These are phyloP conservation scores for Podarcis siculus DNA, from an alignment of 2,797 vertebrate genomes.

Conservation along the genomic window DNA sequence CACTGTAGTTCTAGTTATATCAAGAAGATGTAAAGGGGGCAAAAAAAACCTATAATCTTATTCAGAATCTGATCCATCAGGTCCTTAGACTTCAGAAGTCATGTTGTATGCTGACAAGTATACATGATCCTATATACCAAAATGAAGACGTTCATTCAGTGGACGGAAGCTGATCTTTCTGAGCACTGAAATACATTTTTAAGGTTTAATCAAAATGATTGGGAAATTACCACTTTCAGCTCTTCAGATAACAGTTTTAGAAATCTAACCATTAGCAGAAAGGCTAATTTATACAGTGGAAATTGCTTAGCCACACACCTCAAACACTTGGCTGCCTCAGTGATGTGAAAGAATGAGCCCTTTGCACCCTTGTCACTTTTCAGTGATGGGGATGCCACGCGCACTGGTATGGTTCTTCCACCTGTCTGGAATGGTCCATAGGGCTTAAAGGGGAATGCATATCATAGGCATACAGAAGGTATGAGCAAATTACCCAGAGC, in stretches of 20 bases:
- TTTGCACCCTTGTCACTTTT: background rate
- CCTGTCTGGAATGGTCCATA: background rate
- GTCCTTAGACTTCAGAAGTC: constrained; percentile 64
- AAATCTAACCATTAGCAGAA: background rate
- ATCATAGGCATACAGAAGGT: background rate
- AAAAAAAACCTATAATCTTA: constrained; percentile 21
- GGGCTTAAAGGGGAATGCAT: background rate
- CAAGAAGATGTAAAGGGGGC: constrained; percentile 26
- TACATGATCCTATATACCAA: constrained; percentile 65
- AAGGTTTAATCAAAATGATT: constrained; percentile 48
- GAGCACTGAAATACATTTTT: constrained; percentile 68
- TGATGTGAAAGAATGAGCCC: background rate
- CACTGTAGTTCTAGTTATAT: background rate
- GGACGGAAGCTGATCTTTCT: constrained; percentile 66
- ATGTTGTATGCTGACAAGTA: constrained; percentile 59
- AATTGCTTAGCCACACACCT: background rate
- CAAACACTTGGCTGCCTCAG: background rate
- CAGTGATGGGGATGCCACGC: background rate
- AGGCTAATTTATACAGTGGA: constrained; percentile 4
- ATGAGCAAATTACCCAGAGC: background rate
- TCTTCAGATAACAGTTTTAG: constrained; percentile 44
- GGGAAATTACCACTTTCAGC: constrained; percentile 47
- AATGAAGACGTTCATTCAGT: constrained; percentile 69
- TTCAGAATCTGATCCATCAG: constrained; percentile 42
- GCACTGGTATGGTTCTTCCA: background rate